Evolutionary conservation across 2,113 vertebrate species (phyloP).

Genomic region (Rhinichthys klamathensis): DNA sequence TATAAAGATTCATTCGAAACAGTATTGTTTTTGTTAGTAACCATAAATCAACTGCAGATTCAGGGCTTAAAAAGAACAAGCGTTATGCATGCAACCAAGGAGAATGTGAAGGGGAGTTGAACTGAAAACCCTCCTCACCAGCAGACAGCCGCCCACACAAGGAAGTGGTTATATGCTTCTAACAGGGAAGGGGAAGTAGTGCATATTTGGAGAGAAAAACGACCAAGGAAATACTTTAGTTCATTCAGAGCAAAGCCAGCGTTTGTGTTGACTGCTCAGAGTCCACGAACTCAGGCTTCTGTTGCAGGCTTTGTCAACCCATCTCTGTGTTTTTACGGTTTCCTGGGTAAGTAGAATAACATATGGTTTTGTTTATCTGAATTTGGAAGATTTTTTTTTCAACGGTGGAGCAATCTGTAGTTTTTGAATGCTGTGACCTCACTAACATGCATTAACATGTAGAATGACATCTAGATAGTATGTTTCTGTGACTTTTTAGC

Average conservation of each 20-base stretch:
- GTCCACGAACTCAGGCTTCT: constrained; percentile 81
- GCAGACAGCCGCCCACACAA: constrained; percentile 75
- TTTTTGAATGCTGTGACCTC: background rate
- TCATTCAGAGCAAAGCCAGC: constrained; percentile 73
- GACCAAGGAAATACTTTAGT: constrained; percentile 63
- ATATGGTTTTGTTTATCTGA: constrained; percentile 64
- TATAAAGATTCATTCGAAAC: background rate
- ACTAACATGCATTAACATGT: constrained; percentile 24
- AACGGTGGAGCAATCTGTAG: background rate
- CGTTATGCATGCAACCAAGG: background rate
- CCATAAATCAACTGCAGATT: background rate
- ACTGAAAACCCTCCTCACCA: constrained; percentile 44
- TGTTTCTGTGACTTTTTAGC: background rate
- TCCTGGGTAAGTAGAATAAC: constrained; percentile 73
- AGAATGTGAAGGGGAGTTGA: constrained; percentile 54
- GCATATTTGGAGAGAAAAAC: constrained; percentile 49
- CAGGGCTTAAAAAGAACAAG: background rate
- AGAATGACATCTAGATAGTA: background rate
- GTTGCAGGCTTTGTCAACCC: constrained; percentile 53
- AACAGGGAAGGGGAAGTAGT: constrained; percentile 78
- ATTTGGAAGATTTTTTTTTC: constrained; percentile 50
- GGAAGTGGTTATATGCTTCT: constrained; percentile 80
- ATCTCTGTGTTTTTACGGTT: constrained; percentile 38
- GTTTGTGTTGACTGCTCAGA: constrained; percentile 90
- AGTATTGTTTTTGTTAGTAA: background rate